phyloP scores from a whole-genome alignment of 2,113 vertebrate species.

The Nycticorax nycticorax region DNA sequence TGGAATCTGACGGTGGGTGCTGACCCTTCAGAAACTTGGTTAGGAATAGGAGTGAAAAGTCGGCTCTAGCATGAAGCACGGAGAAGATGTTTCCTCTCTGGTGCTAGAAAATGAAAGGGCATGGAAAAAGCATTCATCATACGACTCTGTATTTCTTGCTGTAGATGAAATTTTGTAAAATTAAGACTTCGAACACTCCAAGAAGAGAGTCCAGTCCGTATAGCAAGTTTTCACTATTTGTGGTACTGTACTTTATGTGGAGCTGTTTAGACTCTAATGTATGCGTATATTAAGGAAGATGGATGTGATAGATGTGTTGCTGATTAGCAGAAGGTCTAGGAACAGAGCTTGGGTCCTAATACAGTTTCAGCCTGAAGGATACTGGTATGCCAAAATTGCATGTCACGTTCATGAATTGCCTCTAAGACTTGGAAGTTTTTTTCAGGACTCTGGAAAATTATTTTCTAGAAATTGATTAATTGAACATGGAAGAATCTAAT shows the following conservation, averaged over 20 bases:
- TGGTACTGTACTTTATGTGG: background rate
- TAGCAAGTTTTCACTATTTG: background rate
- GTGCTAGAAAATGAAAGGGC: background rate
- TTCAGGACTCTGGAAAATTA: background rate
- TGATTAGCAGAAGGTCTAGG: background rate
- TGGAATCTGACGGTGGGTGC: background rate
- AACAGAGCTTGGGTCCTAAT: background rate
- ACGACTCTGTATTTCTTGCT: background rate
- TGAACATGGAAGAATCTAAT: background rate
- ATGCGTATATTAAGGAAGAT: background rate
- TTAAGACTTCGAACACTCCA: background rate
- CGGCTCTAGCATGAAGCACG: fast-evolving
- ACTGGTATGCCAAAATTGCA: background rate
- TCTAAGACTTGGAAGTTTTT: background rate
- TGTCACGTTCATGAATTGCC: background rate
- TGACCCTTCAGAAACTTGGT: background rate
- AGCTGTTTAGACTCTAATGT: background rate
- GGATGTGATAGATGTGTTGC: background rate
- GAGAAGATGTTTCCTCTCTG: background rate
- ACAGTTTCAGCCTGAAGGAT: background rate
- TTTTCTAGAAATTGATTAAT: background rate
- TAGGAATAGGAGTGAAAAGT: background rate
- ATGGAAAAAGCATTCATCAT: background rate
- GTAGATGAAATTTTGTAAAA: background rate
- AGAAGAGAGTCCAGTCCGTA: background rate